These are phyloP conservation scores for Coreoperca whiteheadi DNA, from an alignment of 2,113 vertebrate species.

Conservation along the genomic window DNA sequence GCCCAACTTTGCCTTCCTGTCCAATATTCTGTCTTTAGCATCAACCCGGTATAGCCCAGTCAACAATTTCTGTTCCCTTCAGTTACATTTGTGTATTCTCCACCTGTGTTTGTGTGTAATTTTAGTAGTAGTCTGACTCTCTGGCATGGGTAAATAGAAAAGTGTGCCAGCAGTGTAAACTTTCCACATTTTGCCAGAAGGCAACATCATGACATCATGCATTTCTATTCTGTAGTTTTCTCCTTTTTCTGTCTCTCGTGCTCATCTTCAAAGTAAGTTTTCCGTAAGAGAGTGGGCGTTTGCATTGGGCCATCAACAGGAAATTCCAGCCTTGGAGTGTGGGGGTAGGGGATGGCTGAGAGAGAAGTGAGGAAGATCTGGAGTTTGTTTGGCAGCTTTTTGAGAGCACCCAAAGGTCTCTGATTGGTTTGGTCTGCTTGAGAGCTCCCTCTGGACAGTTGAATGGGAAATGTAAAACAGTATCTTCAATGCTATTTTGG, in stretches of 20 bases:
- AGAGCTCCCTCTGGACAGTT: slow-evolving; percentile 39
- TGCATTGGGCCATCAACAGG: slow-evolving; percentile 78
- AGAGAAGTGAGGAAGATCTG: slow-evolving; percentile 60
- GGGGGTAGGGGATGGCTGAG: slow-evolving; percentile 67
- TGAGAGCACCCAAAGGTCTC: slow-evolving; percentile 65
- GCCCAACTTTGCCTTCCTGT: neutral
- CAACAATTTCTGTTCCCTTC: slow-evolving; percentile 1
- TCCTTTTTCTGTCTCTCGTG: slow-evolving; percentile 40
- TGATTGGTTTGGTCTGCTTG: slow-evolving; percentile 46
- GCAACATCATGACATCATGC: slow-evolving; percentile 39
- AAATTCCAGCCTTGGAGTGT: slow-evolving; percentile 76
- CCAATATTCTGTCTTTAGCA: neutral
- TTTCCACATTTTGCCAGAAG: slow-evolving; percentile 41
- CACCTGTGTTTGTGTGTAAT: slow-evolving; percentile 37
- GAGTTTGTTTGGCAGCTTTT: slow-evolving; percentile 63
- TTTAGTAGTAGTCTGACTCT: slow-evolving; percentile 30
- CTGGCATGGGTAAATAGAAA: slow-evolving; percentile 38
- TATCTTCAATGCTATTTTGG: neutral
- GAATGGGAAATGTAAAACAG: slow-evolving; percentile 5
- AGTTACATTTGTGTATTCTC: slow-evolving; percentile 21
- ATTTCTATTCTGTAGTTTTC: slow-evolving; percentile 45
- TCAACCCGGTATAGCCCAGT: neutral
- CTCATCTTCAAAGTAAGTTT: slow-evolving; percentile 72
- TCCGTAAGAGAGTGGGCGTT: slow-evolving; percentile 68
- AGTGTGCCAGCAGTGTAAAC: slow-evolving; percentile 43